Base-by-base conservation (phyloP, 2,888 invertebrate species). In the Sussaba pulchella region DNA sequence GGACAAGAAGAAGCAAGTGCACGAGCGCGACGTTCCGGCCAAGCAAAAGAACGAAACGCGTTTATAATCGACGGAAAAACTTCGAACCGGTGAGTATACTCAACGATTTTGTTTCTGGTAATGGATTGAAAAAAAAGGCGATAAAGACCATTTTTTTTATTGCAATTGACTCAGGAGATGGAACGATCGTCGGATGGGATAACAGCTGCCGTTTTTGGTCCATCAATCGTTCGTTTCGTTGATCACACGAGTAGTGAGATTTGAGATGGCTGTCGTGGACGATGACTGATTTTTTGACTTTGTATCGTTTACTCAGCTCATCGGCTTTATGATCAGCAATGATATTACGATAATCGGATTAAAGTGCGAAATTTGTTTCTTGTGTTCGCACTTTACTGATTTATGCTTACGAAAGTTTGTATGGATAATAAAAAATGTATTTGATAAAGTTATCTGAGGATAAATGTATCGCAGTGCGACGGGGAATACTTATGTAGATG, bases 301-400 rank as follows among this genome's bases (percentile, higher is more conserved):
- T 43, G 54, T 19, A 19, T 26, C 36, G 57, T 57, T 66, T 26
- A 41, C 39, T 39, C 10, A 2, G 64, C 45, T 66, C 12, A n/a
- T n/a, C 24, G 63, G 2, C 45, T 64, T 12, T 17, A 14, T 63
- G 26, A 36, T 57, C 43, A 43, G 36, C 57, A 31, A 9, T 57
- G 41, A 52, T 52, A 26, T 6, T 43, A 66, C 9, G 63, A 50
- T 47, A 5, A 64, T 57, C 63, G 45, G 8, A 26, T n/a, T 52
- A 54, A 64, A 77, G 77, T 71, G 71, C 9, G 47, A 19, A 57
- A 39, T 47, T 71, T 3, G 43, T 39, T 39, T 41, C 12, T 39
- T 1, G 2, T 2, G 31, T 52, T 66, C 54, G 77, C 39, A 71
- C 57, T 77, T 71, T 47, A 36, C 39, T 71, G 31, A 64, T 76